Evolutionary conservation across 2,113 vertebrate species (phyloP).

Genomic region (Copsychus sechellarum): DNA sequence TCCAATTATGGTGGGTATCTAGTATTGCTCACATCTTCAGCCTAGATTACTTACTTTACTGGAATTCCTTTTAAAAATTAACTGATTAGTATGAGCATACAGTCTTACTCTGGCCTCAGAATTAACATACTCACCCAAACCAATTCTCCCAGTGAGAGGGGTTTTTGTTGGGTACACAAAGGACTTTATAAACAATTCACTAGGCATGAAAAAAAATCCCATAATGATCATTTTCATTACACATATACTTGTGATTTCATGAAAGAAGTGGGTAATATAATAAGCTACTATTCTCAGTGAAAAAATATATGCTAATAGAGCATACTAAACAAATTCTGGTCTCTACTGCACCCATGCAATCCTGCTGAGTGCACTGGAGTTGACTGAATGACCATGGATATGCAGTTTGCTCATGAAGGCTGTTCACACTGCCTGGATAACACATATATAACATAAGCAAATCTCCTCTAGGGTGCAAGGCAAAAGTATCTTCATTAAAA

Average conservation of each 20-base stretch:
- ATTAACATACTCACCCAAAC: neutral
- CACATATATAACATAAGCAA: accelerated
- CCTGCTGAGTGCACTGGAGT: neutral
- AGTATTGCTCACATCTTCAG: neutral
- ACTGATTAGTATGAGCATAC: neutral
- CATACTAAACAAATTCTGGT: neutral
- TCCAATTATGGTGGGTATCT: neutral
- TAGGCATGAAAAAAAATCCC: neutral
- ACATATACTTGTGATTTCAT: neutral
- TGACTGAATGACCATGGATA: neutral
- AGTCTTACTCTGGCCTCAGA: neutral
- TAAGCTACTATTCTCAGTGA: neutral
- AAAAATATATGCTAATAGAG: neutral
- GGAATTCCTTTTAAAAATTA: neutral
- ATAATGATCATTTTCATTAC: neutral
- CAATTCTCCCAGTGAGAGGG: neutral
- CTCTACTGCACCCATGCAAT: neutral
- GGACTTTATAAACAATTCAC: neutral
- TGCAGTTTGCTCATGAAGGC: neutral
- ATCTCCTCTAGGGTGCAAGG: neutral
- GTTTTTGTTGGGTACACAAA: neutral
- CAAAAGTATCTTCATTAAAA: neutral
- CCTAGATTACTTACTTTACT: neutral
- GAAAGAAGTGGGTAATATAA: neutral
- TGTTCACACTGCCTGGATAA: neutral